Percentiles rank a stretch among this genome's conserved stretches.
phyloP scores from a whole-genome alignment of 2,797 vertebrate species.

The Coendou prehensilis region DNA sequence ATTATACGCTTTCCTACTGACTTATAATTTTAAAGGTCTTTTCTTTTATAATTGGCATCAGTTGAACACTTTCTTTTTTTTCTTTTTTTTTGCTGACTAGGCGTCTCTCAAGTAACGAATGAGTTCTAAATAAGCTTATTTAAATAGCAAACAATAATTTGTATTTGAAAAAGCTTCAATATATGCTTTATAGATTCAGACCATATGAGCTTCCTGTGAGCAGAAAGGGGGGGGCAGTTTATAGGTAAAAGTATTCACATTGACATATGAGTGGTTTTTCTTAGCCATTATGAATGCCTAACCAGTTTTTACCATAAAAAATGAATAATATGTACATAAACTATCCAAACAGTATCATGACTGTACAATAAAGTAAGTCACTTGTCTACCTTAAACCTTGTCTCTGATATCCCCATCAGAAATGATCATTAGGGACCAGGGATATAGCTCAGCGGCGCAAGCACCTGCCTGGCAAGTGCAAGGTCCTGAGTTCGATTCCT shows the following conservation, averaged over 20 bases:
- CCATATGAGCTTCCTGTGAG: conserved; percentile 1
- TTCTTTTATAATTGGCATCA: neutral
- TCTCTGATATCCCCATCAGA: neutral
- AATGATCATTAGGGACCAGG: neutral
- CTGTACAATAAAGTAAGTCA: neutral
- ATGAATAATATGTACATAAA: neutral
- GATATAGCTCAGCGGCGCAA: too few species aligned
- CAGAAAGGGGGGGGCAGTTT: neutral
- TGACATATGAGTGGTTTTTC: conserved; percentile 15
- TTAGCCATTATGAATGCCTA: neutral
- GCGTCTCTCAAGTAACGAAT: neutral
- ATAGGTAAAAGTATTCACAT: conserved; percentile 34
- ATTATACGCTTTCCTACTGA: neutral
- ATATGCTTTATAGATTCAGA: conserved; percentile 14
- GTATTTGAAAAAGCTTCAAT: neutral
- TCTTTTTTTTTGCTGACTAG: neutral
- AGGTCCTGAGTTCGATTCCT: too few species aligned
- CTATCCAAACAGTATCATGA: neutral
- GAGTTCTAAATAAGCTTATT: conserved; percentile 6
- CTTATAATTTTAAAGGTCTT: conserved; percentile 39
- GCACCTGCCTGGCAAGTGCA: too few species aligned
- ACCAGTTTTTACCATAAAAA: conserved; percentile 47
- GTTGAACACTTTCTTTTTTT: neutral
- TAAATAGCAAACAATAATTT: conserved; percentile 50
- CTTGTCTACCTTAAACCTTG: neutral